A percentile compares a stretch with the other conserved stretches of the same genome.
Evolutionary conservation across 2,113 vertebrate genomes (phyloP).

Genomic region (Tenrec ecaudatus): DNA sequence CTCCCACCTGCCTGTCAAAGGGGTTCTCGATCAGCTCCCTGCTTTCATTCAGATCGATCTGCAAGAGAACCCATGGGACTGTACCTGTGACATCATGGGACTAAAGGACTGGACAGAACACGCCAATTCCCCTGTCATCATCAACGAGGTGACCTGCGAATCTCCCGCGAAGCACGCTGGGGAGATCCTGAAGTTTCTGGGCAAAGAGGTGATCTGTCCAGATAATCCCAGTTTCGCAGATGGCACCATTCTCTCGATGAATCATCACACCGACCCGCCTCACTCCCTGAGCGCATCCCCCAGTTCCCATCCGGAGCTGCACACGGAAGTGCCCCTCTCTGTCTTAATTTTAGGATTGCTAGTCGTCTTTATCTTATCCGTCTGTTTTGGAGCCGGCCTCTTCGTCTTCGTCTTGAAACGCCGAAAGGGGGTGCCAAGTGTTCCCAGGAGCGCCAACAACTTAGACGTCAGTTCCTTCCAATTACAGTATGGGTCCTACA

Average conservation of each 20-base stretch:
- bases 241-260: slow-evolving; percentile 89
- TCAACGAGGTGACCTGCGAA: slow-evolving; percentile 97
- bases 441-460: slow-evolving; percentile 92
- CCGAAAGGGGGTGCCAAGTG: slow-evolving; percentile 92
- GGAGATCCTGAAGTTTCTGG: slow-evolving; percentile 94
- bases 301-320: slow-evolving; percentile 91
- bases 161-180: slow-evolving; percentile 96
- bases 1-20: slow-evolving; percentile 93
- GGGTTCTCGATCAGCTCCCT: slow-evolving; percentile 97
- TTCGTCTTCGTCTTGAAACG: slow-evolving; percentile 98
- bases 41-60: slow-evolving; percentile 99
- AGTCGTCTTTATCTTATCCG: slow-evolving; percentile 97
- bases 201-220: slow-evolving; percentile 96
- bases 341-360: slow-evolving; percentile 97
- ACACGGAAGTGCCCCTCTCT: slow-evolving; percentile 95
- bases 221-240: slow-evolving; percentile 89
- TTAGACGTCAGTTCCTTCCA: slow-evolving; percentile 96
- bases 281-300: slow-evolving; percentile 87
- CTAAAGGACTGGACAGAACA: slow-evolving; percentile 98
- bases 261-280: slow-evolving; percentile 89
- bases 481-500: slow-evolving; percentile 96
- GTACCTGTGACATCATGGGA: slow-evolving; percentile 95
- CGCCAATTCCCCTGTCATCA: slow-evolving; percentile 94
- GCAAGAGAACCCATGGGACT: slow-evolving; percentile 99
- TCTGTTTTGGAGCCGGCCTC: slow-evolving; percentile 97